A percentile compares a stretch with the other conserved stretches of the same genome.
Evolutionary conservation across 2,888 invertebrate genomes (phyloP).

Genomic region (Monoplex corrugatus): DNA sequence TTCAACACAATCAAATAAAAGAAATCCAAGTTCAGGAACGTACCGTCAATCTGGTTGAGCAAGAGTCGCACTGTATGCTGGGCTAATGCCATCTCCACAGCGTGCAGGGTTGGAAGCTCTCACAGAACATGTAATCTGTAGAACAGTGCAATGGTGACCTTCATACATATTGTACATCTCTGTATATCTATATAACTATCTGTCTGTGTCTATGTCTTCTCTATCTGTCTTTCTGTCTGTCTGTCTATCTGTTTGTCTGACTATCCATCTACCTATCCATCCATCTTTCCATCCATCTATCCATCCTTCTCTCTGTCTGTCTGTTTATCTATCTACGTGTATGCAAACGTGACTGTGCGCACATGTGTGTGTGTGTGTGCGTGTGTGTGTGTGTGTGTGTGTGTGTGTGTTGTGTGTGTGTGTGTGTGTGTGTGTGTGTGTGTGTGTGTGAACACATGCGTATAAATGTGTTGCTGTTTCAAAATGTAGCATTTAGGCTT

Average conservation of each 20-base stretch:
- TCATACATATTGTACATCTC: too few species aligned
- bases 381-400: neutral
- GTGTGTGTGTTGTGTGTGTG: neutral
- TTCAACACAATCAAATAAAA: too few species aligned
- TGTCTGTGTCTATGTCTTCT: too few species aligned
- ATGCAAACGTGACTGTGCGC: neutral
- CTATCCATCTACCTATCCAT: too few species aligned
- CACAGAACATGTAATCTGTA: conserved; percentile 62
- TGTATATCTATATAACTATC: too few species aligned
- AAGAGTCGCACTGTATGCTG: conserved; percentile 45
- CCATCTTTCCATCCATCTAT: neutral
- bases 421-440: too few species aligned
- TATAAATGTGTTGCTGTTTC: too few species aligned
- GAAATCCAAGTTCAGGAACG: neutral
- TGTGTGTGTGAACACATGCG: too few species aligned
- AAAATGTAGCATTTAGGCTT: too few species aligned
- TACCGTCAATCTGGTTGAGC: conserved; percentile 39
- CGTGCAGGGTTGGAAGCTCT: conserved; percentile 55
- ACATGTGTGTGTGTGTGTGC: neutral
- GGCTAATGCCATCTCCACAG: conserved; percentile 60
- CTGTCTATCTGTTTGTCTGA: too few species aligned
- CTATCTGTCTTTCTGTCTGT: too few species aligned
- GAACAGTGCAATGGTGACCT: neutral
- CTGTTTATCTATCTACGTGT: neutral
- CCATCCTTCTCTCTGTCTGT: neutral